Base-by-base conservation (phyloP, 1,140 invertebrate genomes). In the Polypedilum pembai region DNA sequence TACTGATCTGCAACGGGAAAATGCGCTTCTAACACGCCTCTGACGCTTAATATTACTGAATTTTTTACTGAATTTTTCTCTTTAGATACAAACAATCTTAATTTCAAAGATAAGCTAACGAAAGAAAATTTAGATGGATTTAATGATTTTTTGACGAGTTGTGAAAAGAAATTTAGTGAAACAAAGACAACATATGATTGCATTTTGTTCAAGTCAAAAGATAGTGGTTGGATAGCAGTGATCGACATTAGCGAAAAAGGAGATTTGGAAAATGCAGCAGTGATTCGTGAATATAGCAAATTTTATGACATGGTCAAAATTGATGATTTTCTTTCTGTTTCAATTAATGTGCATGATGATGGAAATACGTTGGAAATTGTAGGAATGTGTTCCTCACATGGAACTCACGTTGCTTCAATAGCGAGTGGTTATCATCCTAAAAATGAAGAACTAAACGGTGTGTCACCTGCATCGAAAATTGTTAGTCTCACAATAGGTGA, bases 351-450 rank as follows among this genome's bases (percentile, higher is more conserved):
- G 63, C 90, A 98, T 79, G 91, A 97, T 79, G 88, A 95, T 73
- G 97, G 97, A 74, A 92, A 98, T 80, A 85, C 92, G 0, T 83
- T 99, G 66, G 96, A 99, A 86, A 90, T 99, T 75, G 95, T 97
- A 75, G 91, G 92, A 76, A 90, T 95, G 86, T 92, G 93, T 80
- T 95, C 94, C 24, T 89, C 91, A 73, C 97, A 99, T 84, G 97
- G 96, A 17, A 98, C 96, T 1, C 97, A 99, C 81, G 98, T 99
- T 15, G 94, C 96, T 0, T 92, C 94, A 18, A 99, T 99, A 77
- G 94, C 96, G 24, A 89, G 95, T 20, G 96, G 91, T 0, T 88
- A 94, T 85, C 98, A 96, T 84, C 92, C 95, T 0, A 90, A 95
- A 72, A 88, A 90, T 63, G 92, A 94, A 7, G 94, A 97, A 76